These are phyloP conservation scores for Drosophila planitibia DNA, from an alignment of 2,888 invertebrate genomes.

Conservation along the genomic window DNA sequence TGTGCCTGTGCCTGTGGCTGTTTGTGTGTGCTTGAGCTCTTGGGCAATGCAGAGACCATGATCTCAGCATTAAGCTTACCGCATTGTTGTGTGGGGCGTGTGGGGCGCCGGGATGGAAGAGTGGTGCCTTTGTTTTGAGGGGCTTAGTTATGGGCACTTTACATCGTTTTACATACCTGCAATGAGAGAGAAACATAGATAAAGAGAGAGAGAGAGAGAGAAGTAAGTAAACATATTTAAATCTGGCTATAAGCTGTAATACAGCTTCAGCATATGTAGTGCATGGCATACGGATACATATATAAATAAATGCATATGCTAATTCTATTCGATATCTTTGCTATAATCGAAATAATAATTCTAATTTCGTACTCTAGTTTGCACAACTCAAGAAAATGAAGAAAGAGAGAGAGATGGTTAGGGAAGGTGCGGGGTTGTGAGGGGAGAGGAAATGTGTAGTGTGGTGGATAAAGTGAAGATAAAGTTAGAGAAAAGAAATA, in stretches of 20 bases:
- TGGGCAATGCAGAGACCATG: slow-evolving; percentile 44
- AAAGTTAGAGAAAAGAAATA: slow-evolving; percentile 24
- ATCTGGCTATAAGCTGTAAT: not conserved
- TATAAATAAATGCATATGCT: too few species aligned
- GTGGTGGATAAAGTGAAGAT: not conserved
- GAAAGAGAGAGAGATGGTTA: not conserved
- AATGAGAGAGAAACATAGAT: slow-evolving; percentile 3
- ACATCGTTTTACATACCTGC: slow-evolving; percentile 57
- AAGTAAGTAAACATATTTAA: not conserved
- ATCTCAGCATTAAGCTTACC: slow-evolving; percentile 52
- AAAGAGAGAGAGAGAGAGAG: not conserved
- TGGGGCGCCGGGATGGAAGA: not conserved
- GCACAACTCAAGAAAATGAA: not conserved
- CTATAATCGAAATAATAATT: not conserved
- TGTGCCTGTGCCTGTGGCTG: slow-evolving; percentile 12
- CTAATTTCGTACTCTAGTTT: not conserved
- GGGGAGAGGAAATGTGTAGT: not conserved
- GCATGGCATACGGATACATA: not conserved
- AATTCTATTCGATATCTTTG: not conserved
- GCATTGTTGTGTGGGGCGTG: slow-evolving; percentile 37
- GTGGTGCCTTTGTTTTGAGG: slow-evolving; percentile 6
- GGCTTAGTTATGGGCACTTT: slow-evolving; percentile 6
- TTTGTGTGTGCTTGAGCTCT: slow-evolving; percentile 21
- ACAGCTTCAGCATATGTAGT: not conserved
- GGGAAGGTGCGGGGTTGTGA: not conserved